phyloP scores from a whole-genome alignment of 2,888 invertebrate genomes.

The Nomada ferruginata region DNA sequence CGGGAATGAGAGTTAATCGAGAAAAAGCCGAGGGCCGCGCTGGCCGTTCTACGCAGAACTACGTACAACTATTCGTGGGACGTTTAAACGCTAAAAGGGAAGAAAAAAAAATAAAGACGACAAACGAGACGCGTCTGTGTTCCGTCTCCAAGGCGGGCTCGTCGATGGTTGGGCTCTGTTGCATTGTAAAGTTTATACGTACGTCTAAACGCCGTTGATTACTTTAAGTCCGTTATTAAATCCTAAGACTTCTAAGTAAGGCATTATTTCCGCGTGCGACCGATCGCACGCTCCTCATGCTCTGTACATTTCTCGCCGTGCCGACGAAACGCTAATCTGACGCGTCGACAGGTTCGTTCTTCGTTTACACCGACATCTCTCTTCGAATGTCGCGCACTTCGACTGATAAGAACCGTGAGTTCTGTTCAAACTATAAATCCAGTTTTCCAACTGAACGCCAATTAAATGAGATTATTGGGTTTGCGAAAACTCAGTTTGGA shows the following conservation, averaged over 20 bases:
- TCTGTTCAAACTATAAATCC: too few species aligned
- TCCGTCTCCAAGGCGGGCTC: constrained; percentile 43
- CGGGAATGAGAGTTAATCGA: constrained; percentile 44
- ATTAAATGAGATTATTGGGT: background rate
- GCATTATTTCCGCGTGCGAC: constrained; percentile 58
- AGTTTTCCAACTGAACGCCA: background rate
- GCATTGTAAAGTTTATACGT: constrained; percentile 81
- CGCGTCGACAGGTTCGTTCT: constrained; percentile 34
- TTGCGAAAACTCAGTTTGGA: too few species aligned
- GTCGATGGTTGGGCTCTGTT: constrained; percentile 76
- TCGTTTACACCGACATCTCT: constrained; percentile 45
- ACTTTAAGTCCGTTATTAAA: constrained; percentile 78
- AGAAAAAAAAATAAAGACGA: constrained; percentile 21
- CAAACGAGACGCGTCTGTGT: constrained; percentile 8
- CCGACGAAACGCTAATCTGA: constrained; percentile 39
- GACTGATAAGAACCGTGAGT: constrained; percentile 18
- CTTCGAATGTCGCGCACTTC: constrained; percentile 73
- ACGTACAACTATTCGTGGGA: constrained; percentile 35
- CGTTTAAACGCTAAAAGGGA: constrained; percentile 19
- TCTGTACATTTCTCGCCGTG: constrained; percentile 60
- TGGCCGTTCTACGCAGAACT: constrained; percentile 36
- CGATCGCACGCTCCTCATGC: constrained; percentile 41
- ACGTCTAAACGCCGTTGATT: constrained; percentile 77
- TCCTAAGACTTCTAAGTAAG: constrained; percentile 73
- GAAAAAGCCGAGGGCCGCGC: constrained; percentile 32